Evolutionary conservation across 1,140 invertebrate species (phyloP).

Genomic region (Halesus radiatus): DNA sequence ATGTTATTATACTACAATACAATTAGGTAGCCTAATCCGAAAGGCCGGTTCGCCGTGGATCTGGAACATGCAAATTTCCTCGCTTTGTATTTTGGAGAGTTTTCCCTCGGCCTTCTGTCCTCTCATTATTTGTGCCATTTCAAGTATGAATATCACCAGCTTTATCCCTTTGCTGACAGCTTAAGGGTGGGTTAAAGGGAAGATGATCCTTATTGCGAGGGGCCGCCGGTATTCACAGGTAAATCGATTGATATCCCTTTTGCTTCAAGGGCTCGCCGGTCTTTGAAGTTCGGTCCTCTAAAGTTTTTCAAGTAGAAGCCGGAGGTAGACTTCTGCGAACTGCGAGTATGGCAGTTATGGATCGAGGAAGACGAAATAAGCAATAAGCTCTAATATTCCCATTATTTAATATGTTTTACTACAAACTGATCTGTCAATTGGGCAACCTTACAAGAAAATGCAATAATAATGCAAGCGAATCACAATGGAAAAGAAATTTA

Average conservation of each 20-base stretch:
- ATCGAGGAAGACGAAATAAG: too few relatives aligned
- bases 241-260: constrained; percentile 36
- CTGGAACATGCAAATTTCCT: constrained; percentile 8
- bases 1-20: neutral
- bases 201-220: constrained; percentile 35
- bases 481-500: too few relatives aligned
- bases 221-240: constrained; percentile 31
- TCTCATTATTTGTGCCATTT: constrained; percentile 57
- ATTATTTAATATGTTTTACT: too few relatives aligned
- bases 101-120: neutral
- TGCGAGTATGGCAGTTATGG: too few relatives aligned
- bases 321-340: too few relatives aligned
- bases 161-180: constrained; percentile 53
- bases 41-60: neutral
- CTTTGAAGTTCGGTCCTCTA: constrained; percentile 33
- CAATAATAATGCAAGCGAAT: too few relatives aligned
- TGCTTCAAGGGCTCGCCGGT: constrained; percentile 12
- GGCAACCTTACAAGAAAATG: too few relatives aligned
- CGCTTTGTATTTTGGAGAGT: constrained; percentile 21
- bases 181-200: constrained; percentile 29
- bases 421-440: too few relatives aligned
- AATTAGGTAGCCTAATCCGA: neutral
- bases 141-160: constrained; percentile 55
- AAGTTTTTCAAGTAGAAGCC: constrained; percentile 22
- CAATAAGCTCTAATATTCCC: too few relatives aligned